Evolutionary conservation across 2,797 vertebrate genomes (phyloP), one percentile per base, ranked within the genome.

Genomic region (Phalloptychus januarius): DNA sequence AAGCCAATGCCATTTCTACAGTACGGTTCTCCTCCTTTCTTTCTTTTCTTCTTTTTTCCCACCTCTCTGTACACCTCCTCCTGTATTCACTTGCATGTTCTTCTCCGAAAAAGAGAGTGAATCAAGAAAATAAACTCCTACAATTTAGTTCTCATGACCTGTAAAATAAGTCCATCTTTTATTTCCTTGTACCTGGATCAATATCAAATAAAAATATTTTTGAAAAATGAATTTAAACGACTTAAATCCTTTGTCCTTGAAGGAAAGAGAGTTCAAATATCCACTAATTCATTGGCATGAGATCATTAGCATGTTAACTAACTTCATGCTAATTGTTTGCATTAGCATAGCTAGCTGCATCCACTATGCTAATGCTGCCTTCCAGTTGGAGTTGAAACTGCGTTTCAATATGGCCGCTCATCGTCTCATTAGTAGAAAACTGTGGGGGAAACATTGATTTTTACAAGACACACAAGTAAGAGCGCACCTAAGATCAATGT

Each of bases 201-300:
- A 93, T 95, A 94, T 94, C 90, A 91, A 96, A 95, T 95, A 94
- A 95, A 50, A 95, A 95, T 95, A 95, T 95, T 96, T 96, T 95
- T 95, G 91, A 95, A 95, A 95, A 95, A 94, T 87, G 87, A 65
- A 70, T 42, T n/a, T 36, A 85, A 87, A 85, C 61, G 88, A 56
- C 75, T 91, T 42, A 73, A 82, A 78, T 75, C 73, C 16, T 86
- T 80, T 88, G 45, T 84, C 52, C 72, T 65, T 80, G 5, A 69
- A 70, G 40, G 40, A 44, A 12, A 44, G 12, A 44, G 7, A 13
- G 15, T 16, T 44, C 3, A 44, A n/a, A 44, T 44, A 44, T 44
- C 67, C 11, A 8, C 40, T 70, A n/a, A 44, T 44, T 13, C 16
- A 6, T 16, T 70, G 25, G 12, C 23, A 44, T 1, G 4, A 11